A percentile compares a stretch with the other conserved stretches of the same genome.
phyloP scores from a whole-genome alignment of 2,888 invertebrate species.

The Pogonocherus hispidulus region DNA sequence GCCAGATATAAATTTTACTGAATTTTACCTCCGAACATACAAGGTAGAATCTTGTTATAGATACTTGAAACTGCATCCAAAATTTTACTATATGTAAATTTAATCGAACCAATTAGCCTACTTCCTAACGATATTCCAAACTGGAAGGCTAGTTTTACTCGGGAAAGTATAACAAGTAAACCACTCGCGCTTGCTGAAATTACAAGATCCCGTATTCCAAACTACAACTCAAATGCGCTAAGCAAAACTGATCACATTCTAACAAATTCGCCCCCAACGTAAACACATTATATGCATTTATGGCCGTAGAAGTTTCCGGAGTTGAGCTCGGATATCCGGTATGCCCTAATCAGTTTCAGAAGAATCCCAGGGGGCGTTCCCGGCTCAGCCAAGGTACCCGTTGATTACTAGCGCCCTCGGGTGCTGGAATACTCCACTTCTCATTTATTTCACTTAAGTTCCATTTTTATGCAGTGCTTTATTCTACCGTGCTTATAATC shows the following conservation, averaged over 20 bases:
- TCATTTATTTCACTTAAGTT: slow-evolving; percentile 1
- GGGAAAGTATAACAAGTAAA: neutral
- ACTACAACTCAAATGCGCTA: neutral
- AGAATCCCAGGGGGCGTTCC: neutral
- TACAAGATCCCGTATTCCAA: neutral
- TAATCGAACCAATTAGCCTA: too few species aligned
- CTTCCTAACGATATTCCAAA: too few species aligned
- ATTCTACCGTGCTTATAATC: neutral
- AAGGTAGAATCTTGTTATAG: too few species aligned
- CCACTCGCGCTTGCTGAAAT: neutral
- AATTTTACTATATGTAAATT: too few species aligned
- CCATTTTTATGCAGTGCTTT: slow-evolving; percentile 1
- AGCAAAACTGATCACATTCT: slow-evolving; percentile 3
- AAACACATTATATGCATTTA: slow-evolving; percentile 5
- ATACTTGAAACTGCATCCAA: too few species aligned
- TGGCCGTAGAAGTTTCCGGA: neutral
- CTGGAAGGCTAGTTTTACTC: too few species aligned
- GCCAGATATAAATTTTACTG: too few species aligned
- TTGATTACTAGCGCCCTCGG: slow-evolving; percentile 5
- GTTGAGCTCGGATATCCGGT: slow-evolving; percentile 2
- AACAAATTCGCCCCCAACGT: slow-evolving; percentile 4
- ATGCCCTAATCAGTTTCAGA: slow-evolving; percentile 1
- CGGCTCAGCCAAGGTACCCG: neutral
- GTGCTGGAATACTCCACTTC: neutral
- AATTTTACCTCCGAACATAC: too few species aligned